Evolutionary conservation across 2,797 vertebrate species (phyloP).

Genomic region (Urophycis tenuis): DNA sequence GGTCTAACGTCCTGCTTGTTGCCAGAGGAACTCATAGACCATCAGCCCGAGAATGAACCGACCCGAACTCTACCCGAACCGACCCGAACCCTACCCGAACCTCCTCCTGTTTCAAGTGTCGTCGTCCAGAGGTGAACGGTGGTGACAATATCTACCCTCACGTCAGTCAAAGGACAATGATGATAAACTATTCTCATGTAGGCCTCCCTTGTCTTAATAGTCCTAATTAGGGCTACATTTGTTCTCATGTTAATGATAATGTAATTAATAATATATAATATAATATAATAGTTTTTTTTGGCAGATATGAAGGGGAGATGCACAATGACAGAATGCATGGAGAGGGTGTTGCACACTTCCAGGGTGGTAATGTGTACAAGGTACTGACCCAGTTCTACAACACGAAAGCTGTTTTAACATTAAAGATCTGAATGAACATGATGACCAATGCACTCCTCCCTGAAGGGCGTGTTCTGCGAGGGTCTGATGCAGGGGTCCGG

Average conservation of each 20-base stretch:
- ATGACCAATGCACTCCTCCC: constrained; percentile 37
- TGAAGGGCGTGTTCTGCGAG: constrained; percentile 81
- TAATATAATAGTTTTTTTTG: constrained; percentile 10
- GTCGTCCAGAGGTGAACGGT: constrained; percentile 70
- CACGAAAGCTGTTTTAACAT: not conserved
- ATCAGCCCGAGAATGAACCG: not conserved
- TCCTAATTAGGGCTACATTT: too few relatives aligned
- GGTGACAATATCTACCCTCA: not conserved
- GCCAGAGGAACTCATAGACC: not conserved
- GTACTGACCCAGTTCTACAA: constrained; percentile 49
- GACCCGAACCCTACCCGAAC: too few relatives aligned
- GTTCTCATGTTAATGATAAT: not conserved
- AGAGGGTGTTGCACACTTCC: constrained; percentile 75
- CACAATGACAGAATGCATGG: constrained; percentile 70
- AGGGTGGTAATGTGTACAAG: constrained; percentile 77
- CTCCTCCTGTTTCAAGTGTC: constrained; percentile 57
- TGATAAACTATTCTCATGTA: not conserved
- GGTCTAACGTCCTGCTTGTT: not conserved
- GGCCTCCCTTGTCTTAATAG: too few relatives aligned
- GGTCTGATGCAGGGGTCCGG: constrained; percentile 84
- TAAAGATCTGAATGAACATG: not conserved
- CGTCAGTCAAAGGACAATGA: not conserved
- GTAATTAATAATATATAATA: not conserved
- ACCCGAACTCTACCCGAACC: too few relatives aligned
- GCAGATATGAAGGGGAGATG: constrained; percentile 80